Percentiles rank a stretch among this genome's conserved stretches.
Conservation (phyloP, 2,888 invertebrate species). For the Podotricha telesiphe region DNA sequence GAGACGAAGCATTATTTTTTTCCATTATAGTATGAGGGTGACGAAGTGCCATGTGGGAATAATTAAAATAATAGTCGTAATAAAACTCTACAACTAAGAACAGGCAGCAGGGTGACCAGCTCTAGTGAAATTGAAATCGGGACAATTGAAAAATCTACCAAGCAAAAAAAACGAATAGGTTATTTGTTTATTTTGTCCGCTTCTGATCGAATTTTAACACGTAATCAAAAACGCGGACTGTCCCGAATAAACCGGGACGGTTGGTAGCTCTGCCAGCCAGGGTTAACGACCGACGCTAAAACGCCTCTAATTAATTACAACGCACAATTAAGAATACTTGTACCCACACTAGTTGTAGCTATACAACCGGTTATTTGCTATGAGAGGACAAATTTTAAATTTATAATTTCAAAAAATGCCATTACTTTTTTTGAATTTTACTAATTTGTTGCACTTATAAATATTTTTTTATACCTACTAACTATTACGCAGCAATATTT, state of each 20-base stretch:
- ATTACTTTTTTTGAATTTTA: too few species aligned
- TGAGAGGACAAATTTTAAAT: not conserved
- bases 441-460: too few species aligned
- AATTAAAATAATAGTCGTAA: constrained; percentile 43
- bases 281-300: constrained; percentile 33
- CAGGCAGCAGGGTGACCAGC: not conserved
- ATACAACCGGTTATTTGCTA: not conserved
- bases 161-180: too few species aligned
- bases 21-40: constrained; percentile 24
- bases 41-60: constrained; percentile 44
- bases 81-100: constrained; percentile 33
- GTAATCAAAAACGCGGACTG: too few species aligned
- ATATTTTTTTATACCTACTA: too few species aligned
- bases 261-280: constrained; percentile 1
- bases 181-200: too few species aligned
- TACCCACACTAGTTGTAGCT: not conserved
- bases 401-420: too few species aligned
- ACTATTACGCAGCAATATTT: too few species aligned
- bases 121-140: not conserved
- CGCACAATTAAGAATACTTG: constrained; percentile 15
- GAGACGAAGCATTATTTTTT: constrained; percentile 38
- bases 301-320: constrained; percentile 35
- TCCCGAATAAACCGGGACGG: not conserved
- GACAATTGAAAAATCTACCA: not conserved
- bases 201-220: too few species aligned